Percentiles rank a stretch among this genome's conserved stretches.
Evolutionary conservation across 2,797 vertebrate species (phyloP).

Genomic region (Acrossocheilus wenchowensis): DNA sequence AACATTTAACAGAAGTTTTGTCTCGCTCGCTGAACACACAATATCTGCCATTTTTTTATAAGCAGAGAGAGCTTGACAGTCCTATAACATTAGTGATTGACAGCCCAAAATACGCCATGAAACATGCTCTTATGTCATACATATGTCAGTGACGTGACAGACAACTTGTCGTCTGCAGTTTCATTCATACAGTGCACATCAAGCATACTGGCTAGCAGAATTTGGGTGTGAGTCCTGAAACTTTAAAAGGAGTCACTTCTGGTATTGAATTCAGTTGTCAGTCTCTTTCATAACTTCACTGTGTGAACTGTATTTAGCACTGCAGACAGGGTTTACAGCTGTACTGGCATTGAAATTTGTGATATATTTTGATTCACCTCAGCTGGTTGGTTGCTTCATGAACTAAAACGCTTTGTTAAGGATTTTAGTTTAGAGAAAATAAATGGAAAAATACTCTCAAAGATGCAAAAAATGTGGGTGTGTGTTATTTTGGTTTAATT

Average conservation of each 20-base stretch:
- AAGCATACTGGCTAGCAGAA: not conserved
- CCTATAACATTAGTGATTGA: slow-evolving; percentile 15
- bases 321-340: not conserved
- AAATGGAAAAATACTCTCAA: not conserved
- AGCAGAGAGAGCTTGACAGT: not conserved
- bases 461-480: not conserved
- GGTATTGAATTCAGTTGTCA: not conserved
- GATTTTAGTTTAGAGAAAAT: not conserved
- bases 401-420: not conserved
- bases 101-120: not conserved
- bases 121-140: not conserved
- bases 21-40: not conserved
- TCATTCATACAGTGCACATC: not conserved
- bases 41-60: not conserved
- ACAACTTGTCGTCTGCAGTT: not conserved
- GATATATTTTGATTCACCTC: not conserved
- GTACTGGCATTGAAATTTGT: not conserved
- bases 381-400: not conserved
- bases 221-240: not conserved
- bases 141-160: not conserved
- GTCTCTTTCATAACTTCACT: not conserved
- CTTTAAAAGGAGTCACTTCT: not conserved
- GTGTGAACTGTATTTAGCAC: not conserved
- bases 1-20: not conserved
- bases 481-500: too few species aligned